Conservation (phyloP, 2,888 invertebrate genomes). For the Drosophila emarginata region DNA sequence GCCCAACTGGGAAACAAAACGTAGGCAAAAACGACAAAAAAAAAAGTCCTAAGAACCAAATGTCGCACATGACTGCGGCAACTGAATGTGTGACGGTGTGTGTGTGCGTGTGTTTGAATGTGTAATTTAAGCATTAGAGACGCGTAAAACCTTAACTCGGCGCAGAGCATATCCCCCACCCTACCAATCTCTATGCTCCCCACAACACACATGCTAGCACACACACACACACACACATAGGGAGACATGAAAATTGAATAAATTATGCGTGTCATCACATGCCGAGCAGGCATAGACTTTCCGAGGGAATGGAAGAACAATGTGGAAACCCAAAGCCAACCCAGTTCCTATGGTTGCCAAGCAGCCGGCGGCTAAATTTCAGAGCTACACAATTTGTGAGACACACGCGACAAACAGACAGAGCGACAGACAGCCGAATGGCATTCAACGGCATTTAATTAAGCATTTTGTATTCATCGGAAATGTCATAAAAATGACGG, state of each 20-base stretch:
- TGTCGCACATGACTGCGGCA: conserved; percentile 75
- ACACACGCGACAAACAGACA: conserved; percentile 28
- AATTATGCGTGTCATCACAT: conserved; percentile 79
- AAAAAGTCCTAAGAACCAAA: conserved; percentile 49
- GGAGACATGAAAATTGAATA: conserved; percentile 72
- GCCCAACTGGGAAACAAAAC: conserved; percentile 76
- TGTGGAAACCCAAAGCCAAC: conserved; percentile 11
- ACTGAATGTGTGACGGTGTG: conserved; percentile 22
- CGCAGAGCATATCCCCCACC: conserved; percentile 17
- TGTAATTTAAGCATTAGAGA: conserved; percentile 78
- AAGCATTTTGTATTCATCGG: conserved; percentile 81
- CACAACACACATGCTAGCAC: conserved; percentile 16
- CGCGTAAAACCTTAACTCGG: conserved; percentile 70
- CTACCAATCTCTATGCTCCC: conserved; percentile 7
- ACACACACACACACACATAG: conserved; percentile 24
- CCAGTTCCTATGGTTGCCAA: conserved; percentile 9
- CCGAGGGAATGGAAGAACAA: background rate
- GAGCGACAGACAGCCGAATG: background rate
- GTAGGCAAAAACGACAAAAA: conserved; percentile 46
- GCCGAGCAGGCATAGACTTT: conserved; percentile 35
- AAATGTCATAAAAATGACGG: conserved; percentile 73
- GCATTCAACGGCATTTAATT: conserved; percentile 75
- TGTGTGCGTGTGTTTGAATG: conserved; percentile 56
- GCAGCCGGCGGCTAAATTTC: background rate
- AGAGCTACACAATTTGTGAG: conserved; percentile 58